A percentile compares a stretch with the other conserved stretches of the same genome.
These are phyloP conservation scores for Drosophila neocordata DNA, from an alignment of 1,140 invertebrate species.

Conservation along the genomic window DNA sequence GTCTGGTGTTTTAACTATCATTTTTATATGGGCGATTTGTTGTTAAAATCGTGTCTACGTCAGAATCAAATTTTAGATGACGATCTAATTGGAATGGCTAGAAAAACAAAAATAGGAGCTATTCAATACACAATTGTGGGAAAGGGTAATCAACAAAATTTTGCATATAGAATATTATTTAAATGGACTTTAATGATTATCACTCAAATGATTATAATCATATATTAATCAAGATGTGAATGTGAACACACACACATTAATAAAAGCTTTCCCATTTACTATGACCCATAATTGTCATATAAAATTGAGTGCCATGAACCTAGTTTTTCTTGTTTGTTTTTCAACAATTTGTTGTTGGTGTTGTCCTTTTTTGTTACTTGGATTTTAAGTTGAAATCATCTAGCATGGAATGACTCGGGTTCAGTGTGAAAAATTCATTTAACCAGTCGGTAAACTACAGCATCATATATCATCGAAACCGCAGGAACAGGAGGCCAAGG, in stretches of 20 bases:
- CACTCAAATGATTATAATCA: background rate
- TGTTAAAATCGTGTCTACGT: background rate
- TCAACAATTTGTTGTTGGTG: conserved; percentile 27
- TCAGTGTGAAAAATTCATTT: conserved; percentile 76
- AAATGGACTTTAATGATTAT: background rate
- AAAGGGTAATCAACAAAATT: background rate
- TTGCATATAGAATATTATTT: background rate
- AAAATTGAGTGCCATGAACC: conserved; percentile 19
- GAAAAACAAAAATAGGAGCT: background rate
- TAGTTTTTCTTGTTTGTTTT: conserved; percentile 6
- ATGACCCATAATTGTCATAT: conserved; percentile 69
- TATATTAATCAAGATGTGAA: conserved; percentile 4
- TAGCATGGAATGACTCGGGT: conserved; percentile 49
- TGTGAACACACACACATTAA: conserved; percentile 5
- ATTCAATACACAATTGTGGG: conserved; percentile 10
- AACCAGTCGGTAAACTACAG: conserved; percentile 74
- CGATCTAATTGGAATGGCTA: background rate
- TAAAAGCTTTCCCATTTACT: background rate
- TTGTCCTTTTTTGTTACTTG: conserved; percentile 38
- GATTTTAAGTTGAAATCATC: conserved; percentile 75
- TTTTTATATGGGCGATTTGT: conserved; percentile 13
- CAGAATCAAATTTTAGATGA: background rate
- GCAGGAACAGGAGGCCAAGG: conserved; percentile 13
- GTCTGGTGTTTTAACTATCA: conserved; percentile 16
- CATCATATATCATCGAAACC: conserved; percentile 62